A percentile compares a stretch with the other conserved stretches of the same genome.
phyloP scores from a whole-genome alignment of 1,140 invertebrate genomes.

The Temnothorax longispinosus region DNA sequence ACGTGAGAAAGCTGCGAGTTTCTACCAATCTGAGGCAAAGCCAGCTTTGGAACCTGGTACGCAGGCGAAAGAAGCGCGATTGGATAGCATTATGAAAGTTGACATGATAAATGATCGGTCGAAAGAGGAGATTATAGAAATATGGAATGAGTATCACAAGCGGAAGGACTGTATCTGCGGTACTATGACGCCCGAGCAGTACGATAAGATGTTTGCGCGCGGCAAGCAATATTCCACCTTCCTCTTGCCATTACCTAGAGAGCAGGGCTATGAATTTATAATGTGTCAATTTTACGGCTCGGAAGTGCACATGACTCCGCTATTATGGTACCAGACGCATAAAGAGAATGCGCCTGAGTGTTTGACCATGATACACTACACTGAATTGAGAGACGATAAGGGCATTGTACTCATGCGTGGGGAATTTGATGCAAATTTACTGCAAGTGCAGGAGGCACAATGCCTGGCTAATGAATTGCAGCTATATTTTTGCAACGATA shows the following conservation, averaged over 20 bases:
- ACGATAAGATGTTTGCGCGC: conserved; percentile 87
- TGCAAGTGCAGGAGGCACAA: conserved; percentile 92
- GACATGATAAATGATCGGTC: conserved; percentile 91
- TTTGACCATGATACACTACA: conserved; percentile 93
- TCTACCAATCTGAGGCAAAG: conserved; percentile 77
- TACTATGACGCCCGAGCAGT: conserved; percentile 88
- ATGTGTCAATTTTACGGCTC: conserved; percentile 91
- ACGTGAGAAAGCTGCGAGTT: conserved; percentile 67
- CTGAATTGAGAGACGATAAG: conserved; percentile 92
- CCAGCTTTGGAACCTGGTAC: conserved; percentile 86
- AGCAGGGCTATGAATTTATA: conserved; percentile 95
- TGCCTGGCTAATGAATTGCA: conserved; percentile 95
- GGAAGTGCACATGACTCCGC: conserved; percentile 94
- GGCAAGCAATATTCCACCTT: conserved; percentile 90
- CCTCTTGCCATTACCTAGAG: conserved; percentile 92
- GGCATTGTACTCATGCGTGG: conserved; percentile 94
- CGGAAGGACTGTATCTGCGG: conserved; percentile 91
- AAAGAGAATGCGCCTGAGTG: conserved; percentile 97
- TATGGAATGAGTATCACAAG: conserved; percentile 94
- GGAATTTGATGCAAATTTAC: conserved; percentile 93
- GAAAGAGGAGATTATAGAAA: conserved; percentile 90
- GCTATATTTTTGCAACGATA: conserved; percentile 92
- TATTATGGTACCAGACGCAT: conserved; percentile 95
- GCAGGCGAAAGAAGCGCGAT: conserved; percentile 78
- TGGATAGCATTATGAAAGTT: conserved; percentile 92